phyloP scores from a whole-genome alignment of 2,113 vertebrate genomes.

The Caretta caretta region DNA sequence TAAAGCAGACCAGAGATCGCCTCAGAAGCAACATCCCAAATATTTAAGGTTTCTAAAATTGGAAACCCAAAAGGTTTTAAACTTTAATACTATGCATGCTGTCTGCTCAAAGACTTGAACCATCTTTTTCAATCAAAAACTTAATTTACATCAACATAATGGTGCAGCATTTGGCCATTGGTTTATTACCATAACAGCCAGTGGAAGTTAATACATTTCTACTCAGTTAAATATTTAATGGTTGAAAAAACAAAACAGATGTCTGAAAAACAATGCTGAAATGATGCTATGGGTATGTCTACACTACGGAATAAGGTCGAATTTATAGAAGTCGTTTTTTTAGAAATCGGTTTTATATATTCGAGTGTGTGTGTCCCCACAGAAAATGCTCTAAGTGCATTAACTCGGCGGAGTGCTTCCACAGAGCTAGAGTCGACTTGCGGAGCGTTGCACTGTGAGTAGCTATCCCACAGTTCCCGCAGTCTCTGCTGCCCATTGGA shows the following conservation, averaged over 20 bases:
- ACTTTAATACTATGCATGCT: not conserved
- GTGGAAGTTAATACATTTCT: not conserved
- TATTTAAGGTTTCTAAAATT: not conserved
- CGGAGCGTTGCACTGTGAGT: too few species aligned
- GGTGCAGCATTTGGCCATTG: not conserved
- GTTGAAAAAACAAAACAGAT: not conserved
- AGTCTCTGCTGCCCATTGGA: too few species aligned
- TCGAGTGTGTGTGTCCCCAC: too few species aligned
- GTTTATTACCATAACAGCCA: not conserved
- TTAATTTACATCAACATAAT: not conserved
- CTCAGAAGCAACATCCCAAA: not conserved
- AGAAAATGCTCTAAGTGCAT: too few species aligned
- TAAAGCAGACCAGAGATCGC: not conserved
- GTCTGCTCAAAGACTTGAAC: not conserved
- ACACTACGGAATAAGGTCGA: too few species aligned
- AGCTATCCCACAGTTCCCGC: too few species aligned
- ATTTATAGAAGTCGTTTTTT: too few species aligned
- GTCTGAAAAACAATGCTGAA: not conserved
- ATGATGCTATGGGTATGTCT: not conserved
- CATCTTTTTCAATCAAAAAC: not conserved
- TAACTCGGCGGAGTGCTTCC: too few species aligned
- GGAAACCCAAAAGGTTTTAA: not conserved
- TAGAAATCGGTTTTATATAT: too few species aligned
- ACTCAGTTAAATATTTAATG: not conserved
- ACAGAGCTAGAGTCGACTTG: too few species aligned